Base-by-base conservation (phyloP, 2,797 vertebrate species). In the Jordanella pulchra region DNA sequence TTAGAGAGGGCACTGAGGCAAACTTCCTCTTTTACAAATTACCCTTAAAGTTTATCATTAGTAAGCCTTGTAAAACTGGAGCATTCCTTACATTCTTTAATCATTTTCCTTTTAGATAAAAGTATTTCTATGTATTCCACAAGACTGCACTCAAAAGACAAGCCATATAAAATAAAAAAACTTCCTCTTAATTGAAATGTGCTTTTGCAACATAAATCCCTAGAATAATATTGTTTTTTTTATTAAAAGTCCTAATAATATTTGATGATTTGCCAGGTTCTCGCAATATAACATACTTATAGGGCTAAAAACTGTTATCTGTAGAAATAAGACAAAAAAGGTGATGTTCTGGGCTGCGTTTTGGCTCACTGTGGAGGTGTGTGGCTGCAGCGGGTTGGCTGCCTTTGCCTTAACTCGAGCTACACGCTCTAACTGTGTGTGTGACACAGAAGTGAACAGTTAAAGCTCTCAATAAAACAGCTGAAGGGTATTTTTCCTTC, bases 391-490 rank as follows among this genome's bases (percentile, higher is more conserved):
- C 4, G 71, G 78, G 47, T 69, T 83, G 81, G 77, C 76, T 64
- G 66, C 28, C 68, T 81, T 64, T 81, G 66, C 73, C 81, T 81
- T 76, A 69, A 72, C 66, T 70, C 56, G 69, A 85, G 51, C 76
- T 78, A 35, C 66, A 50, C 32, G 21, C 23, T 42, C 35, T 44
- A 44, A 64, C 47, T 70, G 69, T 73, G 80, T 65, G 65, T 73
- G 83, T 67, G 65, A 51, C 69, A 80, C 44, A 69, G 51, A 80
- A 67, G 69, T 76, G 75, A 85, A 78, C 65, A 64, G 63, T 64
- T 78, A 61, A 50, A 82, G 71, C 73, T 79, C 82, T 67, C 73
- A 84, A 55, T 72, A 75, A 74, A 87, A 86, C 72, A 83, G 71
- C 23, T 75, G 65, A 86, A 75, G 61, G 77, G 76, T 71, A 77